Percentiles rank a stretch among this genome's conserved stretches.
phyloP scores from a whole-genome alignment of 2,113 vertebrate genomes.

The Osmerus eperlanus region DNA sequence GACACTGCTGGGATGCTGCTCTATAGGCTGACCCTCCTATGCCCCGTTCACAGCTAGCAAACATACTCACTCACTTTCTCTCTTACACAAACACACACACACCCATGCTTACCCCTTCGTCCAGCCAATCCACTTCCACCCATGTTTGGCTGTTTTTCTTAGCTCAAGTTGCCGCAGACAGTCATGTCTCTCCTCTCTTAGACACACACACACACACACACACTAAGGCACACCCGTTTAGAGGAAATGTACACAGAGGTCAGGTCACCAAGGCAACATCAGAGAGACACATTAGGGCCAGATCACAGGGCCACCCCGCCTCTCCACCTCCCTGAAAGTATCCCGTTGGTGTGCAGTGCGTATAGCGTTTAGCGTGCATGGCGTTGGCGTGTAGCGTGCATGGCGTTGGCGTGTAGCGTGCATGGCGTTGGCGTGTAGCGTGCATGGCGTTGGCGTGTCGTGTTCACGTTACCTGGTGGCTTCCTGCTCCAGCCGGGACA shows the following conservation, averaged over 20 bases:
- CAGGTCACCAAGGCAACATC: background rate
- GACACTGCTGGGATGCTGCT: constrained; percentile 24
- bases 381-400: background rate
- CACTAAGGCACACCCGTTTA: background rate
- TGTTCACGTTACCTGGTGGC: constrained; percentile 80
- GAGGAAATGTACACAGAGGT: background rate
- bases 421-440: background rate
- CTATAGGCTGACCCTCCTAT: constrained; percentile 52
- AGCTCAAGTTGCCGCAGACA: background rate
- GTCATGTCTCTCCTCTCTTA: background rate
- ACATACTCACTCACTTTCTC: constrained; percentile 12
- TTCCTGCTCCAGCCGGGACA: constrained; percentile 89
- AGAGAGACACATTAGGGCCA: background rate
- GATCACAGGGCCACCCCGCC: background rate
- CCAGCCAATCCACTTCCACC: background rate
- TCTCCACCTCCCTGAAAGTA: background rate
- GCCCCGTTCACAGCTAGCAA: constrained; percentile 39
- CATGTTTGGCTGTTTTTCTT: background rate
- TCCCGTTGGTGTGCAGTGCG: too few relatives aligned
- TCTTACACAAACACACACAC: background rate
- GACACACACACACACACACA: background rate
- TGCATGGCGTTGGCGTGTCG: background rate
- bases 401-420: background rate
- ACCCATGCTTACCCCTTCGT: background rate
- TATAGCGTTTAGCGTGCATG: too few relatives aligned